Evolutionary conservation across 2,797 vertebrate species (phyloP).

Genomic region (Semotilus atromaculatus): DNA sequence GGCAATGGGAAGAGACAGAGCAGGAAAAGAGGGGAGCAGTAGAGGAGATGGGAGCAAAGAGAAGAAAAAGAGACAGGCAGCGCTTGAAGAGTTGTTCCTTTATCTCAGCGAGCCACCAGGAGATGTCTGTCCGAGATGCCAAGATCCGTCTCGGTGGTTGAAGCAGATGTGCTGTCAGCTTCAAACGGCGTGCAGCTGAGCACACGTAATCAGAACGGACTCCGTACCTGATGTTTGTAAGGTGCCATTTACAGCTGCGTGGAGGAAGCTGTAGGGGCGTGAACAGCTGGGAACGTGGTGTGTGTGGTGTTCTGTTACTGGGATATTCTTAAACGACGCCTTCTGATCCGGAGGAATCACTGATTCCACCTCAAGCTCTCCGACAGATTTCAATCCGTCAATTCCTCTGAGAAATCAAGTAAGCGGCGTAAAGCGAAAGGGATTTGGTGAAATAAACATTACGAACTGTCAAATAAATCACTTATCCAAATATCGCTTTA

Average conservation of each 20-base stretch:
- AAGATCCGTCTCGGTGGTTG: constrained; percentile 83
- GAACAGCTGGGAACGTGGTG: constrained; percentile 58
- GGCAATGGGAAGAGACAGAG: constrained; percentile 61
- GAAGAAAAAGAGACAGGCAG: constrained; percentile 66
- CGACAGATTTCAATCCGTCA: constrained; percentile 56
- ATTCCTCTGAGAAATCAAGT: constrained; percentile 56
- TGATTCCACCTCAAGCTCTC: constrained; percentile 35
- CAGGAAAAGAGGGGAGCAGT: constrained; percentile 54
- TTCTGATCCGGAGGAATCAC: constrained; percentile 29
- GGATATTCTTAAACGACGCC: constrained; percentile 29
- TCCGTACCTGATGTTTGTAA: constrained; percentile 83
- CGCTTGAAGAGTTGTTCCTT: constrained; percentile 69
- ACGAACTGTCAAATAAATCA: constrained; percentile 61
- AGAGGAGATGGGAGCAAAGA: constrained; percentile 60
- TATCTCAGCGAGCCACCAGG: constrained; percentile 75
- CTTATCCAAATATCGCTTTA: constrained; percentile 59
- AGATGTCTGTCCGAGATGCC: constrained; percentile 88
- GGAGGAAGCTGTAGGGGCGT: constrained; percentile 71
- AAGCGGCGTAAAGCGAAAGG: constrained; percentile 50
- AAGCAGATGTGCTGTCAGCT: constrained; percentile 88
- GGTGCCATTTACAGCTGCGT: constrained; percentile 78
- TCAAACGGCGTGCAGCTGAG: constrained; percentile 83
- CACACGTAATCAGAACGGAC: constrained; percentile 87
- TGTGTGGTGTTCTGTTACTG: constrained; percentile 2
- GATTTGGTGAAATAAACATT: constrained; percentile 61